Conservation (phyloP, 2,888 invertebrate species). For the Portevinia maculata region DNA sequence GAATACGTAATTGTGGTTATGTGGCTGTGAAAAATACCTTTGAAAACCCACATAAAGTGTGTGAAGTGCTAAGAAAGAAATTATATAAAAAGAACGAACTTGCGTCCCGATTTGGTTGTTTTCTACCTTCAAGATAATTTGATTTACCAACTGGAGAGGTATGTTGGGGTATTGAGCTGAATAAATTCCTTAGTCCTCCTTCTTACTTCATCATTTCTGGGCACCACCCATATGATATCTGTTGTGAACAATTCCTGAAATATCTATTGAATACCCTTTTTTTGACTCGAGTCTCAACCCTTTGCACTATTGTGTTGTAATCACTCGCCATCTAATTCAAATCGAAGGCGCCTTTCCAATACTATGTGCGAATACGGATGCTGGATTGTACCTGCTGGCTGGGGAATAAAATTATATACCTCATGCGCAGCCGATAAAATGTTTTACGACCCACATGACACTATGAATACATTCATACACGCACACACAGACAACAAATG, state of each 20-base stretch:
- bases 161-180: slow-evolving; percentile 4
- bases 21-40: slow-evolving; percentile 25
- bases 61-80: slow-evolving; percentile 63
- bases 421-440: slow-evolving; percentile 34
- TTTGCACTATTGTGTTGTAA: slow-evolving; percentile 12
- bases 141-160: slow-evolving; percentile 18
- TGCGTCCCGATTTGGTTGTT: slow-evolving; percentile 22
- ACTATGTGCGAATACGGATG: not conserved
- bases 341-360: not conserved
- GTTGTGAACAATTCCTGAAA: slow-evolving; percentile 40
- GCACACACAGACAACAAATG: slow-evolving; percentile 5
- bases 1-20: slow-evolving; percentile 51
- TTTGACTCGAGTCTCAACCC: not conserved
- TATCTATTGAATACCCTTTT: slow-evolving; percentile 13
- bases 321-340: not conserved
- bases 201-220: slow-evolving; percentile 7
- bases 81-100: slow-evolving; percentile 42
- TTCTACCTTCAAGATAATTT: not conserved
- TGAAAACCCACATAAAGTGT: slow-evolving; percentile 18
- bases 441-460: slow-evolving; percentile 28
- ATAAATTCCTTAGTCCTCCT: slow-evolving; percentile 34
- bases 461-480: not conserved
- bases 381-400: not conserved
- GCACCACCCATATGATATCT: not conserved
- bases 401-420: slow-evolving; percentile 13